These are phyloP conservation scores for Cydia amplana DNA, from an alignment of 1,140 invertebrate genomes.

Conservation along the genomic window DNA sequence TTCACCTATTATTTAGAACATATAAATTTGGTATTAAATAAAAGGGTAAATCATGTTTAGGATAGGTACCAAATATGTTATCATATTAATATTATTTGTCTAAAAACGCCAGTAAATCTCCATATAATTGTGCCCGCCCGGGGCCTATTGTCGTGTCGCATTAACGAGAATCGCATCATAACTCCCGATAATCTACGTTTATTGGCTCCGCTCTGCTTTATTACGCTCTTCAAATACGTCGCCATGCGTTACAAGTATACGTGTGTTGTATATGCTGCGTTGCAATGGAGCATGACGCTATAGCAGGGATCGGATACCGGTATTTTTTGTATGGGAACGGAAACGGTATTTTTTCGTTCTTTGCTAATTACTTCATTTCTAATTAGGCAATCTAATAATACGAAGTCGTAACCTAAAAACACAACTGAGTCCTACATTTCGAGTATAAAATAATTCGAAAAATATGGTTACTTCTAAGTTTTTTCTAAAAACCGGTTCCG, in stretches of 20 bases:
- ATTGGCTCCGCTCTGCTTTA: slow-evolving; percentile 73
- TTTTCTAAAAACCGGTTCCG: too few species aligned
- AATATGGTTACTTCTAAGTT: too few species aligned
- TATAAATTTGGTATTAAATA: too few species aligned
- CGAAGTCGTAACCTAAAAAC: too few species aligned
- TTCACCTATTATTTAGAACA: too few species aligned
- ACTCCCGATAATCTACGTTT: slow-evolving; percentile 79
- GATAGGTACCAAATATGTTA: background rate
- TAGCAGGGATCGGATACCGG: too few species aligned
- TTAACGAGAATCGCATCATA: slow-evolving; percentile 77
- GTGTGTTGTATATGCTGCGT: slow-evolving; percentile 1
- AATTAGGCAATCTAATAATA: too few species aligned
- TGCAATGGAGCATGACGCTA: slow-evolving; percentile 7
- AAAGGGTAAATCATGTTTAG: background rate
- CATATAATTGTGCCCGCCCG: slow-evolving; percentile 44
- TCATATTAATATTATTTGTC: background rate
- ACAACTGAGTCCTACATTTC: too few species aligned
- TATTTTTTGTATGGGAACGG: too few species aligned
- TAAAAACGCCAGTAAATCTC: slow-evolving; percentile 8
- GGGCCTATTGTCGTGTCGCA: slow-evolving; percentile 74
- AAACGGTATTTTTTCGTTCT: too few species aligned
- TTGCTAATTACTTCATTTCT: too few species aligned
- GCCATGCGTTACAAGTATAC: background rate
- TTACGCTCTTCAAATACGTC: slow-evolving; percentile 59
- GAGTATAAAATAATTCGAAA: too few species aligned